Conservation (phyloP, 2,797 vertebrate species). For the Xyrichtys novacula region DNA sequence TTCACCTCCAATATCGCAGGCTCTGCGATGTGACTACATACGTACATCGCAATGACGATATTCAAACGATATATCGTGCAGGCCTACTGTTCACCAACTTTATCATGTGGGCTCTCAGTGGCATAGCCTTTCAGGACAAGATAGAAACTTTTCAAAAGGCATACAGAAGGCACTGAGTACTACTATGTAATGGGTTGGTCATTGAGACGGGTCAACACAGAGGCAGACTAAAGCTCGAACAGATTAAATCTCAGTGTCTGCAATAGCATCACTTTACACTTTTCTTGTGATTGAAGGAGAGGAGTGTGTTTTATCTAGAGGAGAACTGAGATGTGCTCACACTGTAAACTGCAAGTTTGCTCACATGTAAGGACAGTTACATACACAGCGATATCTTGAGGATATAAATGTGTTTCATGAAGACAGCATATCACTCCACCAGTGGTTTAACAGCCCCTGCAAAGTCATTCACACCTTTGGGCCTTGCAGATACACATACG, state of each 20-base stretch:
- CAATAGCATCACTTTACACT: constrained; percentile 28
- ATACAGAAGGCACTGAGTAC: background rate
- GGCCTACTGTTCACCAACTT: too few species aligned
- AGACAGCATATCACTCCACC: constrained; percentile 16
- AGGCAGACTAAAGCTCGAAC: constrained; percentile 24
- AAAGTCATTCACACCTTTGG: constrained; percentile 50
- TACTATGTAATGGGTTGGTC: constrained; percentile 25
- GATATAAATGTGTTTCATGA: constrained; percentile 21
- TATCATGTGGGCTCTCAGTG: background rate
- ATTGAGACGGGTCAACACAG: constrained; percentile 29
- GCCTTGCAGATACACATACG: constrained; percentile 3
- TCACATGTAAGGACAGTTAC: constrained; percentile 1
- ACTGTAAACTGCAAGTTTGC: constrained; percentile 22
- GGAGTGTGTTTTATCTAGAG: constrained; percentile 17
- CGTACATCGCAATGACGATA: too few species aligned
- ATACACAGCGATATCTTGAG: constrained; percentile 19
- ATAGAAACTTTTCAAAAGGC: background rate
- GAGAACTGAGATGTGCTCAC: constrained; percentile 22
- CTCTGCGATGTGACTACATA: too few species aligned
- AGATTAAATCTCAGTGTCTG: constrained; percentile 15
- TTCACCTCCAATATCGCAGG: too few species aligned
- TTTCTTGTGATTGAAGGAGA: constrained; percentile 22
- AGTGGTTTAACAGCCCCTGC: constrained; percentile 54
- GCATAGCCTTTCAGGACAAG: constrained; percentile 8
- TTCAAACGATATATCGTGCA: too few species aligned